phyloP scores from a whole-genome alignment of 1,140 invertebrate species.

The Tetragonula clypearis region DNA sequence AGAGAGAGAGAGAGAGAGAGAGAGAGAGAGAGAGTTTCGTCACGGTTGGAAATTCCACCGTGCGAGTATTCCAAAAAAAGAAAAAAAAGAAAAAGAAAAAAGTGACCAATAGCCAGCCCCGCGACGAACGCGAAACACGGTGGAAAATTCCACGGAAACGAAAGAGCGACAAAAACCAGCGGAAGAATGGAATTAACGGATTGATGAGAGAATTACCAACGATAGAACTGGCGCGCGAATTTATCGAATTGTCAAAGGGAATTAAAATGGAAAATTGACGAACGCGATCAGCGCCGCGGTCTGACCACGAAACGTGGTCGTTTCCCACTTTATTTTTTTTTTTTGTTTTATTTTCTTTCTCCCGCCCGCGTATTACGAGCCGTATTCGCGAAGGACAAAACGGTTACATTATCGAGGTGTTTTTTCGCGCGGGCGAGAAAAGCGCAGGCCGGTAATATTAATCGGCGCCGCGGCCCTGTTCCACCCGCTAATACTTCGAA shows the following conservation, averaged over 20 bases:
- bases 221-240: neutral
- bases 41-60: no score
- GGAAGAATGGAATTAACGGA: no score
- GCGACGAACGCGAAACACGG: no score
- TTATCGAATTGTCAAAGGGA: neutral
- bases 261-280: slow-evolving; percentile 4
- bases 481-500: neutral
- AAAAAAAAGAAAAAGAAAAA: no score
- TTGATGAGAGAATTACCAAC: neutral
- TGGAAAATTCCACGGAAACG: no score
- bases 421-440: neutral
- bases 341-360: neutral
- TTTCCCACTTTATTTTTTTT: neutral
- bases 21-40: no score
- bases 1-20: no score
- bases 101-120: no score
- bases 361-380: neutral
- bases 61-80: no score
- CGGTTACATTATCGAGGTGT: slow-evolving; percentile 7
- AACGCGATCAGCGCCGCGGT: neutral
- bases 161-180: neutral
- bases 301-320: neutral
- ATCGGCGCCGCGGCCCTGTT: neutral
- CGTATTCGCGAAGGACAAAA: neutral
- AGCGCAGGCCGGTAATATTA: slow-evolving; percentile 10